A percentile compares a stretch with the other conserved stretches of the same genome.
phyloP scores from a whole-genome alignment of 2,113 vertebrate species.

The human region GRCh38 chr3:113118001-113118500 shows the following conservation, averaged over 20 bases:
- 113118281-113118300: not conserved
- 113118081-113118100: not conserved
- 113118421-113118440: constrained; percentile 24
- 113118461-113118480: constrained; percentile 48
- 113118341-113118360: not conserved
- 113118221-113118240: not conserved
- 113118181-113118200: not conserved
- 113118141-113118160: not conserved
- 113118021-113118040: not conserved
- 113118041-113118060: not conserved
- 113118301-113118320: not conserved
- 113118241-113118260: not conserved
- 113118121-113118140: not conserved
- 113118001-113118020: not conserved
- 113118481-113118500: not conserved
- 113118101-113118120: not conserved
- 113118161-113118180: not conserved
- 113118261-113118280: not conserved
- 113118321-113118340: not conserved
- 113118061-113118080: not conserved
- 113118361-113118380: not conserved
- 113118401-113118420: not conserved
- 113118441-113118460: not conserved
- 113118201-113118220: not conserved
- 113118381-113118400: not conserved